phyloP scores from a whole-genome alignment of 2,888 invertebrate species.

The Altica lythri region DNA sequence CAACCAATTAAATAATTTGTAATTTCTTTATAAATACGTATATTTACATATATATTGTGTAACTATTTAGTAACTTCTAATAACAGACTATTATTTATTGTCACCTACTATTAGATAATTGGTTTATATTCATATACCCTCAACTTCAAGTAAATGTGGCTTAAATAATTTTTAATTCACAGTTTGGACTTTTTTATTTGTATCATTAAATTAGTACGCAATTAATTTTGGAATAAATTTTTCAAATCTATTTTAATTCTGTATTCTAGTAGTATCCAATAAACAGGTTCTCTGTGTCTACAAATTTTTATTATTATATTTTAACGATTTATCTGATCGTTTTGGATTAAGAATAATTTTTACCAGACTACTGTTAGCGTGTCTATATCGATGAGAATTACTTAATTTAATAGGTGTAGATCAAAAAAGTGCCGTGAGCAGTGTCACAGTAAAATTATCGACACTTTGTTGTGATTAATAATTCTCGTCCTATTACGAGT shows the following conservation, averaged over 20 bases:
- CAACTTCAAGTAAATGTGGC: conserved; percentile 6
- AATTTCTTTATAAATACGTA: not conserved
- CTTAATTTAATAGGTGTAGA: no score
- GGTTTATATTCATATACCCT: conserved; percentile 4
- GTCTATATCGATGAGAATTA: no score
- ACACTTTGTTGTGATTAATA: no score
- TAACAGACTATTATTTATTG: conserved; percentile 12
- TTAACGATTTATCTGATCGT: no score
- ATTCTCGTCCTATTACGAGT: no score
- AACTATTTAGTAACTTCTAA: conserved; percentile 2
- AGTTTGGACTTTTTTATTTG: not conserved
- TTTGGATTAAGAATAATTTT: no score
- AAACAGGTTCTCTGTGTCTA: no score
- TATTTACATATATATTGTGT: not conserved
- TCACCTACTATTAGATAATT: conserved; percentile 14
- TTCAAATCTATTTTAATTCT: not conserved
- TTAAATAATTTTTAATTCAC: conserved; percentile 6
- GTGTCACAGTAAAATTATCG: no score
- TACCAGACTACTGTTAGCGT: no score
- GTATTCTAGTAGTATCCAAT: not conserved
- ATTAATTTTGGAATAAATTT: not conserved
- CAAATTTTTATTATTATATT: no score
- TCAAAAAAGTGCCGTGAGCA: no score
- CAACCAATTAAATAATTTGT: conserved; percentile 66
- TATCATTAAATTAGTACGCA: not conserved